Percentiles rank a stretch among this genome's conserved stretches.
These are phyloP conservation scores for Phengaris alcon DNA, from an alignment of 2,888 invertebrate species.

Conservation along the genomic window DNA sequence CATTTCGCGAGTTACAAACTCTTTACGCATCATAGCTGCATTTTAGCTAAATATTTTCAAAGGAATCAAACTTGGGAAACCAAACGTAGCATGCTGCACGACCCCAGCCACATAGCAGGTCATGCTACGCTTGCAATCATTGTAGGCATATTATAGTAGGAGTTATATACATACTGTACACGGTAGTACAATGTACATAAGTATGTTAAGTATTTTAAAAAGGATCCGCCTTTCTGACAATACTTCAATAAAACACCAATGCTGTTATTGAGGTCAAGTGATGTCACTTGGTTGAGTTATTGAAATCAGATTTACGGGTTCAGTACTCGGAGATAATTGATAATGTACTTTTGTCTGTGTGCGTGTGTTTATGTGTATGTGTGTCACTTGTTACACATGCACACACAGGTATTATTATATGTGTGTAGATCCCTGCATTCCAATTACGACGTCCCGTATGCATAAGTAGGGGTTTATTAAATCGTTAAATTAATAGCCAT, in stretches of 20 bases:
- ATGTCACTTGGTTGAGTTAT: slow-evolving; percentile 32
- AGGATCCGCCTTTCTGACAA: slow-evolving; percentile 8
- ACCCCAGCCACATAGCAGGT: too few species aligned
- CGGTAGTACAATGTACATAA: neutral
- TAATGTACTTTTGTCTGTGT: neutral
- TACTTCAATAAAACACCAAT: slow-evolving; percentile 29
- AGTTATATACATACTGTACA: too few species aligned
- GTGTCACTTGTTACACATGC: neutral
- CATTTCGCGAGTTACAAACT: too few species aligned
- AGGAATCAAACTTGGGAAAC: neutral
- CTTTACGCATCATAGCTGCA: neutral
- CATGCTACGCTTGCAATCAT: too few species aligned
- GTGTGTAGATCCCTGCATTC: neutral
- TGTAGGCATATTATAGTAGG: too few species aligned
- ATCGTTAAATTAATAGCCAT: slow-evolving; percentile 6
- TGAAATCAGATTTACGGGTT: slow-evolving; percentile 34
- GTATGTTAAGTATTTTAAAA: neutral
- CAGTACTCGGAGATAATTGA: slow-evolving; percentile 32
- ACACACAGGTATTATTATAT: neutral
- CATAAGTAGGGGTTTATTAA: slow-evolving; percentile 12
- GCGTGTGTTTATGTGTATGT: neutral
- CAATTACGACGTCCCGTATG: slow-evolving; percentile 3
- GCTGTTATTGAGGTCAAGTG: slow-evolving; percentile 34
- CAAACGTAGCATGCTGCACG: too few species aligned
- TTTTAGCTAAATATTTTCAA: neutral